phyloP scores from a whole-genome alignment of 2,113 vertebrate genomes.

The Hemibagrus wyckioides region DNA sequence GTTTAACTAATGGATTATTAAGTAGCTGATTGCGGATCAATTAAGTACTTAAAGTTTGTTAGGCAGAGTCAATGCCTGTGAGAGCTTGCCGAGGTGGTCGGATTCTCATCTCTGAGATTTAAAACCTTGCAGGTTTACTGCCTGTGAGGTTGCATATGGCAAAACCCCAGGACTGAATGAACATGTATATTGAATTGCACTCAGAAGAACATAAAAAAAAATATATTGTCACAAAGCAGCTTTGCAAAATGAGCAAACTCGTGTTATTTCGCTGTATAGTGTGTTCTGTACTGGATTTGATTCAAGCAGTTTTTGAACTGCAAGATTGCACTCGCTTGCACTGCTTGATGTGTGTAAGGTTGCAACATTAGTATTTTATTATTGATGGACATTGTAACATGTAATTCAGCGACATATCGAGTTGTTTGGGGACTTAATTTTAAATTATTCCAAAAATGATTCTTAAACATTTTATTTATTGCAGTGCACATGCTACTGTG shows the following conservation, averaged over 20 bases:
- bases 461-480: neutral
- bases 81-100: conserved; percentile 3
- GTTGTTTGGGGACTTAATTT: neutral
- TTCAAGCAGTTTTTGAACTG: neutral
- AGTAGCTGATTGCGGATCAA: conserved; percentile 73
- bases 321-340: neutral
- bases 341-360: neutral
- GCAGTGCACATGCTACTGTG: too few species aligned
- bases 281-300: neutral
- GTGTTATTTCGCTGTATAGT: neutral
- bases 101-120: neutral
- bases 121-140: neutral
- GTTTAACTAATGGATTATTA: conserved; percentile 80
- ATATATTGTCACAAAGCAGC: neutral
- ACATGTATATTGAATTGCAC: neutral
- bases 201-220: neutral
- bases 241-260: neutral
- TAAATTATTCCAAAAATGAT: too few species aligned
- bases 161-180: neutral
- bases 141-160: neutral
- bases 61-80: conserved; percentile 64
- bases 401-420: too few species aligned
- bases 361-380: neutral
- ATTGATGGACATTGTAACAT: neutral
- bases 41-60: conserved; percentile 78